Percentiles rank a stretch among this genome's conserved stretches.
phyloP scores from a whole-genome alignment of 2,888 invertebrate genomes.

The Invenusta paracnida region DNA sequence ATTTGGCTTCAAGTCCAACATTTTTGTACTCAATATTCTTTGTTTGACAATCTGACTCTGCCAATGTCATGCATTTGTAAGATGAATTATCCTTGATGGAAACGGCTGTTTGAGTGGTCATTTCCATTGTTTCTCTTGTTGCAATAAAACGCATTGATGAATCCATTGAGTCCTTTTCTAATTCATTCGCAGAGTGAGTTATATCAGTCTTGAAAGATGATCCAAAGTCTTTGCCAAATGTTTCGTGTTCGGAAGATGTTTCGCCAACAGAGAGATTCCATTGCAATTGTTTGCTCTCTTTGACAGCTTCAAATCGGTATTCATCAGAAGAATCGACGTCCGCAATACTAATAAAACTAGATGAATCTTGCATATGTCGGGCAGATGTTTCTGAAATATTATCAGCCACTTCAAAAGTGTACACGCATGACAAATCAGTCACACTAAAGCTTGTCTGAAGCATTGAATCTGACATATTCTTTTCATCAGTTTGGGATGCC shows the following conservation, averaged over 20 bases:
- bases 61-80: not conserved
- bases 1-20: not conserved
- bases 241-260: not conserved
- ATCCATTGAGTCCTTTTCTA: not conserved
- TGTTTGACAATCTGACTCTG: not conserved
- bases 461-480: not conserved
- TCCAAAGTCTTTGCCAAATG: not conserved
- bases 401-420: not conserved
- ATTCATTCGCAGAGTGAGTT: not conserved
- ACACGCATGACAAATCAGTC: not conserved
- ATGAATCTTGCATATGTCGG: not conserved
- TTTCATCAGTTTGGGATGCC: not conserved
- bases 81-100: not conserved
- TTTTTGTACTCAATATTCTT: not conserved
- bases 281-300: not conserved
- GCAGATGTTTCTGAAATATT: not conserved
- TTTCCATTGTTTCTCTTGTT: not conserved
- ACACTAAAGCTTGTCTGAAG: not conserved
- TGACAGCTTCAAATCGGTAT: not conserved
- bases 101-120: not conserved
- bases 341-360: not conserved
- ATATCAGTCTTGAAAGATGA: not conserved
- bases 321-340: not conserved
- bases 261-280: not conserved
- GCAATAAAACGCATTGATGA: not conserved